These are phyloP conservation scores for Drosophila peninsularis DNA, from an alignment of 2,888 invertebrate species.

Conservation along the genomic window DNA sequence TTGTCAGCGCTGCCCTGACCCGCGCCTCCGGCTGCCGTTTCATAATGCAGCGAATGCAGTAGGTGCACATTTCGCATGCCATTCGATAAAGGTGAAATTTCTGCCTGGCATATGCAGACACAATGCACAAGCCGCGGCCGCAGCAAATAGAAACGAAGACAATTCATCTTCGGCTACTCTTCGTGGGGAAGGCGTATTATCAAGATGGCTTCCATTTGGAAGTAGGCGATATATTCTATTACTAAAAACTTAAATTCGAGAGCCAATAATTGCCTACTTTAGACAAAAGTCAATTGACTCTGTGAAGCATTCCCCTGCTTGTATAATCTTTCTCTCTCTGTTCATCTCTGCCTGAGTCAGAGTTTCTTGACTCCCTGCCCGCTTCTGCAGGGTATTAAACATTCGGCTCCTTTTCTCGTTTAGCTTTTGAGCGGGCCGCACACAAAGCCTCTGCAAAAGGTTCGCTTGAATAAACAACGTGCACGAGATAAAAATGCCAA, in stretches of 20 bases:
- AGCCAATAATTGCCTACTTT: too few species aligned
- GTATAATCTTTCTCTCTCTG: too few species aligned
- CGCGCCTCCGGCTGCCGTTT: constrained; percentile 59
- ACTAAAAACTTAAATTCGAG: too few species aligned
- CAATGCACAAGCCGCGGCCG: constrained; percentile 11
- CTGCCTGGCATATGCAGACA: constrained; percentile 40
- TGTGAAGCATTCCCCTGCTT: too few species aligned
- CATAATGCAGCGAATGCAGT: constrained; percentile 56
- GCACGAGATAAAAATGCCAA: constrained; percentile 58
- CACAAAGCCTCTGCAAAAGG: constrained; percentile 48
- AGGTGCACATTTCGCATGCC: constrained; percentile 44
- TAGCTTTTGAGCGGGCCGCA: constrained; percentile 35
- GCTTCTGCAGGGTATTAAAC: constrained; percentile 8
- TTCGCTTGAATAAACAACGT: constrained; percentile 37
- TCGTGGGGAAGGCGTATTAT: neutral
- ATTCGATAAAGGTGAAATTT: constrained; percentile 69
- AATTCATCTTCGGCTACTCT: constrained; percentile 28
- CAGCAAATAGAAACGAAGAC: constrained; percentile 40
- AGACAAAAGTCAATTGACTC: too few species aligned
- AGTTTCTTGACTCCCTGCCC: too few species aligned
- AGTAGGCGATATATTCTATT: too few species aligned
- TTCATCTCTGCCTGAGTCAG: too few species aligned
- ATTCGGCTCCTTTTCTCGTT: constrained; percentile 8
- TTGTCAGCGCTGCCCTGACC: constrained; percentile 43
- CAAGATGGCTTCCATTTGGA: too few species aligned